Evolutionary conservation across 1,140 invertebrate species (phyloP).

Genomic region (Drosophila athabasca): DNA sequence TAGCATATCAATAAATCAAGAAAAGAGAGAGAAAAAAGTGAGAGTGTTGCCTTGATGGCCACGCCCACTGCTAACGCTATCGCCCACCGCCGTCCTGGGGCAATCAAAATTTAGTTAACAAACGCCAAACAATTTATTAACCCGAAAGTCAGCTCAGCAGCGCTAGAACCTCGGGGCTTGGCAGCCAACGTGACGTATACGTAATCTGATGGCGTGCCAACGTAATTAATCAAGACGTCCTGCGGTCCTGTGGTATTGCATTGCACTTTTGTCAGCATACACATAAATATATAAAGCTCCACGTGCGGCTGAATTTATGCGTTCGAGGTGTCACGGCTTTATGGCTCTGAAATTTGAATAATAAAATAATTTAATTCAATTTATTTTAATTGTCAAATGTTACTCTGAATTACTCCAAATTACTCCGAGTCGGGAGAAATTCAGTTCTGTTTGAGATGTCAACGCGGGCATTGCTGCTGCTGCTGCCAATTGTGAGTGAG

Average conservation of each 20-base stretch:
- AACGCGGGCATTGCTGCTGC: background rate
- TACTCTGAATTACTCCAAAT: background rate
- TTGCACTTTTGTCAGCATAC: conserved; percentile 35
- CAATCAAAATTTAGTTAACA: conserved; percentile 80
- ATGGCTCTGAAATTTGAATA: conserved; percentile 41
- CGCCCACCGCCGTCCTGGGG: conserved; percentile 14
- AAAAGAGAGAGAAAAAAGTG: conserved; percentile 17
- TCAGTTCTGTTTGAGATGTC: conserved; percentile 23
- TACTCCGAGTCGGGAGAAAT: no score
- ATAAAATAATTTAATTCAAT: conserved; percentile 41
- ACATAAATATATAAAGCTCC: conserved; percentile 6
- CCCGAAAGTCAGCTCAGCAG: conserved; percentile 25
- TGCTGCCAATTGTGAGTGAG: conserved; percentile 6
- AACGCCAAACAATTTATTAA: conserved; percentile 77
- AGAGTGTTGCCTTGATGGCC: conserved; percentile 35
- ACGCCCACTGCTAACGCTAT: conserved; percentile 10
- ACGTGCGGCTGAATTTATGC: conserved; percentile 23
- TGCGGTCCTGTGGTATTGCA: conserved; percentile 21
- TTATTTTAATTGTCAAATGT: conserved; percentile 51
- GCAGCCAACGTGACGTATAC: conserved; percentile 56
- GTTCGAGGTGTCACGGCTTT: conserved; percentile 25
- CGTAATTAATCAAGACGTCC: conserved; percentile 71
- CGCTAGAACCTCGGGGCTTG: conserved; percentile 48
- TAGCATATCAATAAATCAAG: conserved; percentile 81
- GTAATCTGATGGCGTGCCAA: conserved; percentile 68